A percentile compares a stretch with the other conserved stretches of the same genome.
These are phyloP conservation scores for Centrocercus urophasianus DNA, from an alignment of 2,113 vertebrate species.

Conservation along the genomic window DNA sequence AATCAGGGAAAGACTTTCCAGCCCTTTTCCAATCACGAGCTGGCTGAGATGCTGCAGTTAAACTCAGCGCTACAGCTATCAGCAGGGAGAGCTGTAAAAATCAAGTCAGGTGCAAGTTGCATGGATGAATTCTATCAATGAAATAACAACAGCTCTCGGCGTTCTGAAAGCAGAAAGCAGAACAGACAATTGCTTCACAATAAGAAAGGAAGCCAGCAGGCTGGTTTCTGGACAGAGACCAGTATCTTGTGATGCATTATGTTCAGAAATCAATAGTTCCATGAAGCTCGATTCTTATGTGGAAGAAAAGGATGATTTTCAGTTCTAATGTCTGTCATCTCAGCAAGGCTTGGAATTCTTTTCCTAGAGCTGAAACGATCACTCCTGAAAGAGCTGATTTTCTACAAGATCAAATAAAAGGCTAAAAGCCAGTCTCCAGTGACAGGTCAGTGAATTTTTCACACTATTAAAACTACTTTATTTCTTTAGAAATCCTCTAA, in stretches of 20 bases:
- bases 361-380: conserved; percentile 21
- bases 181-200: neutral
- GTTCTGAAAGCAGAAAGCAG: neutral
- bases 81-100: conserved; percentile 30
- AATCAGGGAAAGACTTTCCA: neutral
- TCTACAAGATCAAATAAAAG: conserved; percentile 19
- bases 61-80: neutral
- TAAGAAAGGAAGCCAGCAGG: conserved; percentile 1
- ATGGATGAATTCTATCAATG: neutral
- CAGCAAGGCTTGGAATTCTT: neutral
- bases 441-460: conserved; percentile 30
- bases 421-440: neutral
- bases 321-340: conserved; percentile 35
- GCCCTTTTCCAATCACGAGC: neutral
- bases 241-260: conserved; percentile 27
- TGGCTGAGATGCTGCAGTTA: conserved; percentile 4
- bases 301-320: neutral
- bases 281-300: conserved; percentile 7
- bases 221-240: conserved; percentile 31
- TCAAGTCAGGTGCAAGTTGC: neutral
- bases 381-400: neutral
- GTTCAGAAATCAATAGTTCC: conserved; percentile 30
- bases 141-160: conserved; percentile 16
- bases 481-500: conserved; percentile 22
- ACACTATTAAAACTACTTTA: neutral